Evolutionary conservation across 2,113 vertebrate genomes (phyloP).

Genomic region (Cyanocitta stelleri): DNA sequence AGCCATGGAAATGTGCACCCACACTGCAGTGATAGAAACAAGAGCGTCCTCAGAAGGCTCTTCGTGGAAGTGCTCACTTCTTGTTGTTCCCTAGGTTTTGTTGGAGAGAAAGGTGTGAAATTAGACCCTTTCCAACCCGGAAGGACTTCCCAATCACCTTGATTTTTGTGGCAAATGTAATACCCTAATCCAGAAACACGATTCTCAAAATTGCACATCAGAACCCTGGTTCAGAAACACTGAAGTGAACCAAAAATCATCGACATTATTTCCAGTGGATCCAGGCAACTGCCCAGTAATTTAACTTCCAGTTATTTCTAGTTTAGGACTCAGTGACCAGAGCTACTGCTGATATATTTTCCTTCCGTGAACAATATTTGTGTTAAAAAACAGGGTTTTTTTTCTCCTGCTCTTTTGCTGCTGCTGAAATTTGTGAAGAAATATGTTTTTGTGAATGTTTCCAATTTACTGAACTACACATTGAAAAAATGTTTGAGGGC

Average conservation of each 20-base stretch:
- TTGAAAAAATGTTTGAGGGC: neutral
- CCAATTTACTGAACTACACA: neutral
- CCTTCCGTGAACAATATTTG: neutral
- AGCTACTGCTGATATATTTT: neutral
- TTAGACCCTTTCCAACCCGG: neutral
- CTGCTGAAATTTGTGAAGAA: neutral
- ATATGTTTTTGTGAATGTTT: neutral
- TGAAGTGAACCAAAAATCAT: neutral
- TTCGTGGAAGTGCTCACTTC: neutral
- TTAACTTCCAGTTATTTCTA: neutral
- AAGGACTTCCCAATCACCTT: neutral
- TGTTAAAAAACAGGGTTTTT: fast-evolving
- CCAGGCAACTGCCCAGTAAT: neutral
- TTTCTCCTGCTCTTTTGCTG: neutral
- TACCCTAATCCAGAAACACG: neutral
- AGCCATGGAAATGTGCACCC: neutral
- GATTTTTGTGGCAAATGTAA: neutral
- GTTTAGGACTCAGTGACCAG: neutral
- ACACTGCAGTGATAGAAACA: neutral
- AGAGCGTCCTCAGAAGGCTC: neutral
- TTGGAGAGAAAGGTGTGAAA: neutral
- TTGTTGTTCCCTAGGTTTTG: neutral
- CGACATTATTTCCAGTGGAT: neutral
- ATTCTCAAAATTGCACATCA: neutral
- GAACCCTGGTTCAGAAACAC: neutral